Base-by-base conservation (phyloP, 2,797 vertebrate species). In the Anabas testudineus region DNA sequence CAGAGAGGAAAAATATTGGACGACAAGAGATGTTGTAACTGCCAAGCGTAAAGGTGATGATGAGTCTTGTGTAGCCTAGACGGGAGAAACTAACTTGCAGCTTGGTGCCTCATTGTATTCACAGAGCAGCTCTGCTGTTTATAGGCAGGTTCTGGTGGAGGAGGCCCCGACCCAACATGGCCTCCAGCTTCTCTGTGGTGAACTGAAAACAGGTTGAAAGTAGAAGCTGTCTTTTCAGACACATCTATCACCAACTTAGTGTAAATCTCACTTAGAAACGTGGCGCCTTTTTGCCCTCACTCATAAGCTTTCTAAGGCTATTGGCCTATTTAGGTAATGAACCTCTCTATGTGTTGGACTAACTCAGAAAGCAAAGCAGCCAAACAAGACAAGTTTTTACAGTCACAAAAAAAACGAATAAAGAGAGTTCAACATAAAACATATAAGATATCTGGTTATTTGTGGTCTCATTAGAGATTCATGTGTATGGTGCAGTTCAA, bases 31-130 rank as follows among this genome's bases (percentile, higher is more conserved):
- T 56, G 77, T 77, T 73, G 54, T 70, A 56, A 78, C 82, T 83
- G 71, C 83, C 63, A 74, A 78, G 78, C 32, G 8, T 36, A 34
- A 81, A 83, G 78, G 85, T 81, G 85, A 82, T 90, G 87, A 93
- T 90, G 79, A 86, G 80, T 80, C 67, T 74, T 70, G 69, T 45
- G 65, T 46, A 69, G 74, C 71, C 66, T 76, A 39, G 22, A 26
- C 42, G 64, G 72, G 76, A 24, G 55, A 52, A 77, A 46, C 45
- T 37, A 34, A 67, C 66, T 57, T 65, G 69, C 46, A 24, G 49
- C 36, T 26, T 48, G 39, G 22, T 42, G 67, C 73, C 70, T 75
- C 34, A 8, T 70, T 76, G 55, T 72, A 55, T 32, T 67, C 68
- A 24, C 51, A 47, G 63, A 79, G 54, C 3, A 28, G 7, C 39